phyloP scores from a whole-genome alignment of 2,797 vertebrate genomes.

The Echiichthys vipera region DNA sequence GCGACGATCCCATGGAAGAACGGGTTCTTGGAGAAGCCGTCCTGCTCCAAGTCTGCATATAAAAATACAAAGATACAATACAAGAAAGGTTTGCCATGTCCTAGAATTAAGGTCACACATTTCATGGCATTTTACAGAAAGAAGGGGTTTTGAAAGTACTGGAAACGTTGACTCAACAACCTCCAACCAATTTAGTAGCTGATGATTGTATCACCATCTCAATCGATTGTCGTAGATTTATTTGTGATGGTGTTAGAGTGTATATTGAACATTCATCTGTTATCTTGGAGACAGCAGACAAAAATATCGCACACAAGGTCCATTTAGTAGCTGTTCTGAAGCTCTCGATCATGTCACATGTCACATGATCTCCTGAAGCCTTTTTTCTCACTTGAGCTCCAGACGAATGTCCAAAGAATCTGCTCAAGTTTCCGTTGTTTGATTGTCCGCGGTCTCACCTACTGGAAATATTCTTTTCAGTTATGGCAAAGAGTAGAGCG shows the following conservation, averaged over 20 bases:
- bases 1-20: constrained; percentile 87
- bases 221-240: neutral
- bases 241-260: neutral
- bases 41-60: constrained; percentile 84
- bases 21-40: constrained; percentile 88
- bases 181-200: neutral
- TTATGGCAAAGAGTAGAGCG: too few relatives aligned
- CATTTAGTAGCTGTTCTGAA: neutral
- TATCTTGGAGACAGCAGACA: neutral
- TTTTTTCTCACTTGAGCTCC: too few relatives aligned
- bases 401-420: too few relatives aligned
- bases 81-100: neutral
- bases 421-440: too few relatives aligned
- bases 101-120: neutral
- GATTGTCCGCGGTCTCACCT: too few relatives aligned
- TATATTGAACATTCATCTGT: too few relatives aligned
- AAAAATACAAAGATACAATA: too few relatives aligned
- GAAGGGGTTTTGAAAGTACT: neutral
- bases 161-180: neutral
- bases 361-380: too few relatives aligned
- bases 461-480: too few relatives aligned
- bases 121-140: neutral
- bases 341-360: neutral
- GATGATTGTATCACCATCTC: too few relatives aligned
- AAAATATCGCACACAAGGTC: neutral